phyloP scores from a whole-genome alignment of 2,797 vertebrate species.

The Diceros bicornis region DNA sequence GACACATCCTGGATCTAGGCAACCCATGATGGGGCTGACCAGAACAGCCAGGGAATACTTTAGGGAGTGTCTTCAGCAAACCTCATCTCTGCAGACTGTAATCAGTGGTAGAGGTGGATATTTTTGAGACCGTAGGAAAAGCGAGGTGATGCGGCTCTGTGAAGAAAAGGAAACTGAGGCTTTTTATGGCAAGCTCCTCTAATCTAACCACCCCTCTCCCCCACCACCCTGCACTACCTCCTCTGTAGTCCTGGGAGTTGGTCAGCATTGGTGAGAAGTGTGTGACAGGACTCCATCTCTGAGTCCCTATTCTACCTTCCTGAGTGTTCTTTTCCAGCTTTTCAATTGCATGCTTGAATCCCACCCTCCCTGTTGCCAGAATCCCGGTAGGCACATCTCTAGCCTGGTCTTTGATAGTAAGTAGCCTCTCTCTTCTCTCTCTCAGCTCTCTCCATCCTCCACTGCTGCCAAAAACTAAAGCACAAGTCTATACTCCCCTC shows the following conservation, averaged over 20 bases:
- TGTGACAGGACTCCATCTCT: not conserved
- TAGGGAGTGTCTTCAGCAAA: not conserved
- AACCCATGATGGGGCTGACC: not conserved
- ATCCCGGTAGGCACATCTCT: not conserved
- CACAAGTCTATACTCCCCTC: not conserved
- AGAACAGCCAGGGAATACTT: not conserved
- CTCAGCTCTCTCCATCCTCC: not conserved
- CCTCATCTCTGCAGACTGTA: not conserved
- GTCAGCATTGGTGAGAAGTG: not conserved
- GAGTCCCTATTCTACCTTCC: not conserved
- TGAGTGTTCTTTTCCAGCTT: not conserved
- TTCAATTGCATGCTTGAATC: not conserved
- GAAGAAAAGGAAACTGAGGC: not conserved
- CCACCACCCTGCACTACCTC: not conserved
- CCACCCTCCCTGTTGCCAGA: not conserved
- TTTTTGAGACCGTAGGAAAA: not conserved
- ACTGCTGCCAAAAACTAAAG: not conserved
- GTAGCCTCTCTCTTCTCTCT: not conserved
- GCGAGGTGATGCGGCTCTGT: rapidly evolving
- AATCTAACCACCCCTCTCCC: not conserved
- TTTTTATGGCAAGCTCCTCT: not conserved
- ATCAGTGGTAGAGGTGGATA: not conserved
- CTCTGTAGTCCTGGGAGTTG: not conserved
- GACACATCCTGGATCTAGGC: not conserved
- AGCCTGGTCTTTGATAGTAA: not conserved